These are phyloP conservation scores for Ophioderma brevispina DNA, from an alignment of 35 echinoderm and acorn worm species.

Conservation along the genomic window DNA sequence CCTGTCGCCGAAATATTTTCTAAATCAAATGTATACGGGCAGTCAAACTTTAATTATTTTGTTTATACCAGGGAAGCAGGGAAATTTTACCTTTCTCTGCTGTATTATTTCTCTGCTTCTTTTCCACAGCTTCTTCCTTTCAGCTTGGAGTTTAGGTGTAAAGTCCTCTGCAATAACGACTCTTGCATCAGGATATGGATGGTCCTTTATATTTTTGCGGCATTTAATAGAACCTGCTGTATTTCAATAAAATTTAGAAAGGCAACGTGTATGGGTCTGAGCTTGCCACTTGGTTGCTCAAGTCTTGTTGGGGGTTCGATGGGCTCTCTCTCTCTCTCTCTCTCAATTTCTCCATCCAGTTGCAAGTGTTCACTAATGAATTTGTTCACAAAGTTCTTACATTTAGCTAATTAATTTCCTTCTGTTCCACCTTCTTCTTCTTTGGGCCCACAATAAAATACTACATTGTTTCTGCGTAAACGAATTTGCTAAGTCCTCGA, in stretches of 20 bases:
- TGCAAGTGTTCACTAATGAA: not conserved
- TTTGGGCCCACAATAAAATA: too few relatives aligned
- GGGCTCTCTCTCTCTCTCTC: not conserved
- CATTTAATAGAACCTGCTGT: not conserved
- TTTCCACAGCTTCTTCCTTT: not conserved
- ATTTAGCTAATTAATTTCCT: not conserved
- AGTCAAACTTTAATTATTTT: too few relatives aligned
- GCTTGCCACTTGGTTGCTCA: not conserved
- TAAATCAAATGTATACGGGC: too few relatives aligned
- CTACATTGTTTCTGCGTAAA: too few relatives aligned
- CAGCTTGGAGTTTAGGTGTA: not conserved
- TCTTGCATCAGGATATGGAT: not conserved
- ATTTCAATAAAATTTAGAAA: not conserved
- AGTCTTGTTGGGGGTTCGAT: not conserved
- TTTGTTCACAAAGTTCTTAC: not conserved
- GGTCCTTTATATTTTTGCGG: not conserved
- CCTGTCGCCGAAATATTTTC: too few relatives aligned
- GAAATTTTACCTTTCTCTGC: not conserved
- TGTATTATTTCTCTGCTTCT: not conserved
- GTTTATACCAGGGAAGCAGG: not conserved
- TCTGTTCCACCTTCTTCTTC: not conserved
- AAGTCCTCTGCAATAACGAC: not conserved
- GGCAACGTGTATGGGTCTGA: not conserved
- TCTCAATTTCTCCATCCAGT: not conserved
- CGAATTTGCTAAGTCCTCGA: too few relatives aligned